Percentiles rank a stretch among this genome's conserved stretches.
Conservation (phyloP, 2,797 vertebrate species). For the Danio albolineatus region DNA sequence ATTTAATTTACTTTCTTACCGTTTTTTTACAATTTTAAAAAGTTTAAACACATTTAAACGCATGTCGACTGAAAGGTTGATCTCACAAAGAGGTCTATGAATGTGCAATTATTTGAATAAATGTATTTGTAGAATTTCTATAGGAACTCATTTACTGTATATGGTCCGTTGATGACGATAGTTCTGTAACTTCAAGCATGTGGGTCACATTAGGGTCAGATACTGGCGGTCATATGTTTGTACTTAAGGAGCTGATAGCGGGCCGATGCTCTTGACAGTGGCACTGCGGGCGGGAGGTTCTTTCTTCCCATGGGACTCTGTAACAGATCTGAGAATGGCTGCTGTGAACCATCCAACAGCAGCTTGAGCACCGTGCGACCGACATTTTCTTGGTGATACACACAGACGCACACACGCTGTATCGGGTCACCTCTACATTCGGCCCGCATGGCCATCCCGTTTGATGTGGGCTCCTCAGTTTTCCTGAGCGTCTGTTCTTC, state of each 20-base stretch:
- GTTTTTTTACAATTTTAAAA: too few species aligned
- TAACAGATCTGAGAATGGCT: conserved; percentile 65
- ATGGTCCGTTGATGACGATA: not conserved
- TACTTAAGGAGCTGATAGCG: not conserved
- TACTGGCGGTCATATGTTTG: conserved; percentile 27
- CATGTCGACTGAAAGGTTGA: too few species aligned
- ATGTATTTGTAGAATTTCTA: not conserved
- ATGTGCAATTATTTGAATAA: not conserved
- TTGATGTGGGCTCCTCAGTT: conserved; percentile 72
- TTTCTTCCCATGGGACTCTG: conserved; percentile 64
- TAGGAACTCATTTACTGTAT: not conserved
- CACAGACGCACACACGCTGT: conserved; percentile 49
- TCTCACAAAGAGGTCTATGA: too few species aligned
- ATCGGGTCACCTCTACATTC: conserved; percentile 56
- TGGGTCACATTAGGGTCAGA: conserved; percentile 2
- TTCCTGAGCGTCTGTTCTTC: conserved; percentile 60
- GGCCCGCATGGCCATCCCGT: conserved; percentile 48
- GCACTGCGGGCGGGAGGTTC: conserved; percentile 35
- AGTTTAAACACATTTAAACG: too few species aligned
- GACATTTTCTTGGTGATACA: conserved; percentile 48
- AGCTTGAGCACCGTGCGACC: conserved; percentile 64
- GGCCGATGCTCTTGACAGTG: conserved; percentile 47
- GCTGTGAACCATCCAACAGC: conserved; percentile 65
- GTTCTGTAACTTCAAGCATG: not conserved
- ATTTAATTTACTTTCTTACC: too few species aligned